Percentiles rank a stretch among this genome's conserved stretches.
These are phyloP conservation scores for Ooceraea biroi DNA, from an alignment of 1,140 invertebrate genomes.

Conservation along the genomic window DNA sequence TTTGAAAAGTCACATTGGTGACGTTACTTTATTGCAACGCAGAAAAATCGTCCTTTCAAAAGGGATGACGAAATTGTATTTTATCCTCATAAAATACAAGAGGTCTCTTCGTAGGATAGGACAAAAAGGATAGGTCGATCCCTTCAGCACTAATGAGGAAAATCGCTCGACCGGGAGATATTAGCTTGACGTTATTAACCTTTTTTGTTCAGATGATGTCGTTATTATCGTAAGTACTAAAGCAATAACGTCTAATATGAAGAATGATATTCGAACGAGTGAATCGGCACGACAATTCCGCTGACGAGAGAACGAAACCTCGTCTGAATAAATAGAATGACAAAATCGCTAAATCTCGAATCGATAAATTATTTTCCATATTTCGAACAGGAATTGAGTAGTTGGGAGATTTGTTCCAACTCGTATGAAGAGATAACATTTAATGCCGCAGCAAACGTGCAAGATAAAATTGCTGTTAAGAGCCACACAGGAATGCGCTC, in stretches of 20 bases:
- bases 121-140: slow-evolving; percentile 46
- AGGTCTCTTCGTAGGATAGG: slow-evolving; percentile 10
- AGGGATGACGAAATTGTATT: slow-evolving; percentile 48
- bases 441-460: background rate
- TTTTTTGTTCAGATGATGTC: slow-evolving; percentile 30
- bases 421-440: background rate
- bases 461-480: slow-evolving; percentile 11
- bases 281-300: background rate
- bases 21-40: slow-evolving; percentile 14
- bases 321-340: slow-evolving; percentile 12
- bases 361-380: slow-evolving; percentile 16
- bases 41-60: slow-evolving; percentile 28
- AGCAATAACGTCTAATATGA: slow-evolving; percentile 26
- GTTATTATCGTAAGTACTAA: slow-evolving; percentile 51
- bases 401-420: background rate
- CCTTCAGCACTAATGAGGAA: slow-evolving; percentile 53
- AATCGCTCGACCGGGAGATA: slow-evolving; percentile 48
- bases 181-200: slow-evolving; percentile 51
- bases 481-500: background rate
- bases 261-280: slow-evolving; percentile 28
- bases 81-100: slow-evolving; percentile 39
- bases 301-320: background rate
- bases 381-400: background rate
- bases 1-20: background rate
- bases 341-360: background rate